Base-by-base conservation (phyloP, 2,888 invertebrate genomes). In the Caenorhabditis sp. region DNA sequence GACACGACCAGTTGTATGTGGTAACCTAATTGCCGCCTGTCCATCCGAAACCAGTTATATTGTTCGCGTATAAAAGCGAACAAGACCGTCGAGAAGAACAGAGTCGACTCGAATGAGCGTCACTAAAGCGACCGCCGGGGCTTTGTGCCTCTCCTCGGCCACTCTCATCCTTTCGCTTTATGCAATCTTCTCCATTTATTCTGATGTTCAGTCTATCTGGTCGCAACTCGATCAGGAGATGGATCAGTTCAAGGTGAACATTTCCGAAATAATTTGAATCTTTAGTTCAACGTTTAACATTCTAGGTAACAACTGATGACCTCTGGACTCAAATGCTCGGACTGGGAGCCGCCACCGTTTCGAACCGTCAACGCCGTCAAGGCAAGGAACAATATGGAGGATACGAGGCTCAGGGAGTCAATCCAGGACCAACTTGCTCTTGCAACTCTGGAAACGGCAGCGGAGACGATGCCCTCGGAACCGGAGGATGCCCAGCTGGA, bases 401-500 rank as follows among this genome's bases (percentile, higher is more conserved):
- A 69, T 88, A 88, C 81, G 88, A 88, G 59, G 88, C 88, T 61
- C 88, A 88, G 61, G 88, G 87, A 70, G 88, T 88, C 74, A 86
- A 87, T 47, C 82, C 86, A 28, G 86, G 86, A 81, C 87, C 87
- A 38, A 82, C 82, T 26, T 87, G 87, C 76, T 84, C 84, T 81
- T 87, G 88, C 56, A 80, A 82, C 47, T 85, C 88, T 64, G 88
- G 88, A 69, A 88, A 88, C 74, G 88, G 88, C 51, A 83, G 85
- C 61, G 86, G 85, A 58, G 87, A 86, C 58, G 87, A 86, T 47
- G 84, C 83, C 8, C 75, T 82, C 38, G 87, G 86, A 74, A 86
- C 87, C 63, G 87, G 87, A 41, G 88, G 88, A 47, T 88, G 88
- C 66, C 87, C 88, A 64, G 80, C 84, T 35, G 88, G 88, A 75